Evolutionary conservation across 2,113 vertebrate genomes (phyloP).

Genomic region (Triplophysa dalaica): DNA sequence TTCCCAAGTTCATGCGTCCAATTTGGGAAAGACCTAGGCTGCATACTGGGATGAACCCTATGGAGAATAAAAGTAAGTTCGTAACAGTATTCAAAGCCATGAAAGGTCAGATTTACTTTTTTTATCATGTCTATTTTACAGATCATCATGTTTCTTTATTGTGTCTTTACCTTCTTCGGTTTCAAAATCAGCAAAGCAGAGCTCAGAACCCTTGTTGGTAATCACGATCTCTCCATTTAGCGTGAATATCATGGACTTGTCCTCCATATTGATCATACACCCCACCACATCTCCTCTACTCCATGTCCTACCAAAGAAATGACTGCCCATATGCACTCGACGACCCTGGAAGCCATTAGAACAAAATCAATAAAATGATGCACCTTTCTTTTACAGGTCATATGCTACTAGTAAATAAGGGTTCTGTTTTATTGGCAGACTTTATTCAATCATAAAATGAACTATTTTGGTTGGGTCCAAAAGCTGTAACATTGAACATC

Average conservation of each 20-base stretch:
- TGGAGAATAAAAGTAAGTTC: conserved; percentile 4
- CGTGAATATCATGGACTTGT: conserved; percentile 98
- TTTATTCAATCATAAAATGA: no score
- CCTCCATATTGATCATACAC: conserved; percentile 97
- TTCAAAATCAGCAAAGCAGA: conserved; percentile 92
- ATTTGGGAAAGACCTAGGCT: conserved; percentile 88
- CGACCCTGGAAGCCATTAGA: conserved; percentile 77
- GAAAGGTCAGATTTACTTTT: not conserved
- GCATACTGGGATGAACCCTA: conserved; percentile 93
- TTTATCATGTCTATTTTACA: not conserved
- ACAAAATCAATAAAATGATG: not conserved
- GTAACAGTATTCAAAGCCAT: not conserved
- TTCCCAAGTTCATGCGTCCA: conserved; percentile 93
- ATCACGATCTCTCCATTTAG: conserved; percentile 94
- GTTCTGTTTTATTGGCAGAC: not conserved
- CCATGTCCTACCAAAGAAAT: conserved; percentile 92
- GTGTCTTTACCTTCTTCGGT: conserved; percentile 83
- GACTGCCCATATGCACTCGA: conserved; percentile 88
- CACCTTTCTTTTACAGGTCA: not conserved
- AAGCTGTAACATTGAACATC: no score
- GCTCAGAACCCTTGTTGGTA: conserved; percentile 93
- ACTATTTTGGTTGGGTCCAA: no score
- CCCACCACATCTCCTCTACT: conserved; percentile 93
- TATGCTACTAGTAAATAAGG: not conserved
- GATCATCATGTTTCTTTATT: not conserved